A percentile compares a stretch with the other conserved stretches of the same genome.
Evolutionary conservation across 2,888 invertebrate species (phyloP).

Genomic region (Rhabditoides inermis): DNA sequence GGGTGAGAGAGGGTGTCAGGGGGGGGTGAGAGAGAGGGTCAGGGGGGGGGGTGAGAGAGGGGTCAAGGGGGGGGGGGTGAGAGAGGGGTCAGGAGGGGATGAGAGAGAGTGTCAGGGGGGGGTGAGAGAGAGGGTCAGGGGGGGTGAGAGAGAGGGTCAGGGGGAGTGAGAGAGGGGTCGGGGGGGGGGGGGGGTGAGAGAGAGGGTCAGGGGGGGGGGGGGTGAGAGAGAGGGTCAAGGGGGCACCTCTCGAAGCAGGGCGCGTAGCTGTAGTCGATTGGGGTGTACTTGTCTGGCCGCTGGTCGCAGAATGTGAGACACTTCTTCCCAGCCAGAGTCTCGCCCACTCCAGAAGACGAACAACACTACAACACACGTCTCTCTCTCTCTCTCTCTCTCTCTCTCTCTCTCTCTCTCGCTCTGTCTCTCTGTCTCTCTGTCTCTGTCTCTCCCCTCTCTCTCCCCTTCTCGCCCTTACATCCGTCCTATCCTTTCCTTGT

Average conservation of each 20-base stretch:
- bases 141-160: too few species aligned
- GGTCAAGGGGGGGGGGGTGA: too few species aligned
- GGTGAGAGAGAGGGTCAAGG: too few species aligned
- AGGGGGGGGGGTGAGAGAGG: too few species aligned
- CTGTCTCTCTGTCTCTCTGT: background rate
- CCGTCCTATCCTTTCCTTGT: slow-evolving; percentile 39
- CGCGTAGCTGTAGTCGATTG: slow-evolving; percentile 35
- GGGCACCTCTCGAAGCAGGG: slow-evolving; percentile 35
- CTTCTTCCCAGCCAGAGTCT: slow-evolving; percentile 38
- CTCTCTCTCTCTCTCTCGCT: background rate
- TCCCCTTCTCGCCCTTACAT: slow-evolving; percentile 4
- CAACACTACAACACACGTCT: slow-evolving; percentile 25
- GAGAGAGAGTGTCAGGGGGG: too few species aligned
- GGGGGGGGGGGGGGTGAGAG: too few species aligned
- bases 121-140: too few species aligned
- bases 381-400: background rate
- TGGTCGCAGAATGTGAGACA: slow-evolving; percentile 41
- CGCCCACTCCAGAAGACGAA: slow-evolving; percentile 18
- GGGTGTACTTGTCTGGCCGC: slow-evolving; percentile 35
- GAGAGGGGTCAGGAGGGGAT: too few species aligned
- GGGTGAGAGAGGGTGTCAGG: too few species aligned
- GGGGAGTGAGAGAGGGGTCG: too few species aligned
- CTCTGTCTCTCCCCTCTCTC: background rate
- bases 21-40: too few species aligned
- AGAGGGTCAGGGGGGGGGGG: too few species aligned